Base-by-base conservation (phyloP, 2,888 invertebrate species). In the Pseudococcus viburni region DNA sequence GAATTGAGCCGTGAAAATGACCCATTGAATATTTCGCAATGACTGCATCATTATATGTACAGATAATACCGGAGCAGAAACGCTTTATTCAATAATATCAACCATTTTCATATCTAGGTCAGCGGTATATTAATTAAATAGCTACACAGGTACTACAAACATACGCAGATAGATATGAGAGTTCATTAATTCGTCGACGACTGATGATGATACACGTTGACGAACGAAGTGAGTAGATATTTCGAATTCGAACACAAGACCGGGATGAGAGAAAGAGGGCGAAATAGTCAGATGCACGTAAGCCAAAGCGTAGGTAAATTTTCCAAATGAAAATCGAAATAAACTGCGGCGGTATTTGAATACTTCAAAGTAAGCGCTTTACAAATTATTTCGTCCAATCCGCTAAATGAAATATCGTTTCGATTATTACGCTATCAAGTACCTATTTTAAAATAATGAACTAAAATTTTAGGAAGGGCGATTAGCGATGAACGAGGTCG, bases 51-150 rank as follows among this genome's bases (percentile, higher is more conserved):
- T 73, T 73, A 73, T 73, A 73, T 73, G 73, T 73, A 73, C 73
- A 22, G 73, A 73, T 73, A 73, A 73, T 73, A 33, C 73, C 17
- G 39, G 33, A 73, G 15, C 73, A 33, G 73, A 33, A 73, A 73
- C 17, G 73, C 73, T 83, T 83, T 46, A 83, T 83, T 83, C 46
- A 83, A 83, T 83, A 83, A 46, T 46, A 42, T n/a, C 46, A 83
- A 19, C 80, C 80, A 83, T 83, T 83, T 46, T 83, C 46, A 83
- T 83, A 83, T 83, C 80, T 83, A 83, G 80, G 80, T 83, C 80
- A 83, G 15, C 80, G 46, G 80, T 46, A 46, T 83, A 83, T 83
- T 83, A 83, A 83, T 83, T 83, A 83, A 83, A 83, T 83, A 22
- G 80, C 80, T 83, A 83, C 33, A 73, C 73, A 73, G 73, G 73